Conservation (phyloP, 35 echinoderm and acorn worm species). For the Apostichopus californicus region DNA sequence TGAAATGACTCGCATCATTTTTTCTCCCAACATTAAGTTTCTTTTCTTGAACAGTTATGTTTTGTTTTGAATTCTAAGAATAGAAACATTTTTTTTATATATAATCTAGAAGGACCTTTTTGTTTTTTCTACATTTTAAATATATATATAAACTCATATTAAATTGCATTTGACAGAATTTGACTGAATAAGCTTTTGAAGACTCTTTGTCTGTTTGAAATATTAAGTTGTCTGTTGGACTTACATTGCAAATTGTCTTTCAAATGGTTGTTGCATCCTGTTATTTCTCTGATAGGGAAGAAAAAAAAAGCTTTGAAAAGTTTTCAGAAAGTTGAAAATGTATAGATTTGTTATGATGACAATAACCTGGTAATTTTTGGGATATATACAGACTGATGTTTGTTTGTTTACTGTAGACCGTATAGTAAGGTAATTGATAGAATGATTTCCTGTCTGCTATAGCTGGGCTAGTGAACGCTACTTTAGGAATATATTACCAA, state of each 20-base stretch:
- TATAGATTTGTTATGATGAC: too few species aligned
- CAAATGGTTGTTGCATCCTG: neutral
- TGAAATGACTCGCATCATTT: neutral
- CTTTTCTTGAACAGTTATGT: neutral
- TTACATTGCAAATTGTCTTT: neutral
- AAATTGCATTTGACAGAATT: neutral
- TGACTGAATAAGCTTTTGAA: neutral
- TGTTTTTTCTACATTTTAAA: too few species aligned
- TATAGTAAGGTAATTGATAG: too few species aligned
- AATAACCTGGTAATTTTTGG: too few species aligned
- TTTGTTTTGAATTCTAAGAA: neutral
- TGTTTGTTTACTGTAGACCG: too few species aligned
- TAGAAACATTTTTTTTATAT: neutral
- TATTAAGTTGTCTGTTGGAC: neutral
- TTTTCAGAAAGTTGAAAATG: neutral
- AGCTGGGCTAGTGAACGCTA: too few species aligned
- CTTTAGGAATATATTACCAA: too few species aligned
- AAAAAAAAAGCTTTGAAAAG: neutral
- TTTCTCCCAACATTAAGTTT: neutral
- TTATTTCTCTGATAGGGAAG: too few species aligned
- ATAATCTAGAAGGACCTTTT: neutral
- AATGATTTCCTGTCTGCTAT: too few species aligned
- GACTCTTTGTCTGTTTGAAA: neutral
- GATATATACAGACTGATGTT: too few species aligned
- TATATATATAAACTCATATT: neutral